These are phyloP conservation scores for Montipora cactus DNA, from an alignment of 64 coral and sea anemone genomes.

Conservation along the genomic window DNA sequence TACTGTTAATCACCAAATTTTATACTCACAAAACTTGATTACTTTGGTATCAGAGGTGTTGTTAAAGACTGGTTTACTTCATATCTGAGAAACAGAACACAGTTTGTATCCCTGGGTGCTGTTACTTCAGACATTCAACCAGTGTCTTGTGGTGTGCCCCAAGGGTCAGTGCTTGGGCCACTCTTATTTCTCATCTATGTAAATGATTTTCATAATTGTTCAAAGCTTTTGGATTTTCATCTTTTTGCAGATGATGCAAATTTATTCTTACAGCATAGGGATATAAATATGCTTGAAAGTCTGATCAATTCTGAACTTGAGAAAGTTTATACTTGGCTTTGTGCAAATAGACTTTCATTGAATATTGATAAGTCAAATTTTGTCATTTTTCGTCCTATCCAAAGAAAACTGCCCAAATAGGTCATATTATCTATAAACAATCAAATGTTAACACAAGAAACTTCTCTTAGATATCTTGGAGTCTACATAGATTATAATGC, in stretches of 20 bases:
- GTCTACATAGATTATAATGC: conserved; percentile 18
- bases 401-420: not conserved
- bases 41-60: no score
- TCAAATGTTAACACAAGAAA: not conserved
- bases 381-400: no score
- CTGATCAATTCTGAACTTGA: conserved; percentile 37
- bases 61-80: conserved; percentile 6
- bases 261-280: not conserved
- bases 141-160: no score
- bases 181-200: conserved; percentile 27
- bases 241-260: no score
- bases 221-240: no score
- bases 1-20: no score
- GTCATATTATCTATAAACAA: conserved; percentile 14
- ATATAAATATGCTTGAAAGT: not conserved
- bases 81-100: conserved; percentile 33
- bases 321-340: conserved; percentile 22
- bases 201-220: conserved; percentile 65
- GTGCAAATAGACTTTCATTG: conserved; percentile 9
- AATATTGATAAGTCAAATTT: conserved; percentile 39
- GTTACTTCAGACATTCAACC: no score
- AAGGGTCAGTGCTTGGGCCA: no score
- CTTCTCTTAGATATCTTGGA: conserved; percentile 27
- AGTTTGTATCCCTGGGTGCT: not conserved
- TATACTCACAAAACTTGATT: no score